phyloP scores from a whole-genome alignment of 2,888 invertebrate genomes.

The Calliphora vomitoria region DNA sequence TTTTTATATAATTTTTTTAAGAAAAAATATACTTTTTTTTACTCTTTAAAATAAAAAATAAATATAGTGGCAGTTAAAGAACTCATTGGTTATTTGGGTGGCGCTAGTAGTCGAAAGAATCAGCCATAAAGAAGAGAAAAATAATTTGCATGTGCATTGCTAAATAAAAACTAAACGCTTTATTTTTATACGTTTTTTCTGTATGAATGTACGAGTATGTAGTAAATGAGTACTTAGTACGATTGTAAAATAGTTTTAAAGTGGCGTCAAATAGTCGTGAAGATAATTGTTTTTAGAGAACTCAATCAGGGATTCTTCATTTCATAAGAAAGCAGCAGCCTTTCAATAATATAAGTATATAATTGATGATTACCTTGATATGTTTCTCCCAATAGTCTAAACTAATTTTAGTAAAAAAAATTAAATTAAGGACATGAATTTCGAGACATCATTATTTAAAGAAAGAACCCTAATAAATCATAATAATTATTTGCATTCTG shows the following conservation, averaged over 20 bases:
- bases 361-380: too few species aligned
- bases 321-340: not conserved
- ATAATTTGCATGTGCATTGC: conserved; percentile 60
- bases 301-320: conserved; percentile 56
- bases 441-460: too few species aligned
- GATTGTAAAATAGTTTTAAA: conserved; percentile 53
- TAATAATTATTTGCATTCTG: too few species aligned
- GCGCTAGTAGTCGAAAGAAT: conserved; percentile 57
- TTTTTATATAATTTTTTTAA: conserved; percentile 27
- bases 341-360: too few species aligned
- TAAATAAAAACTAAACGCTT: conserved; percentile 37
- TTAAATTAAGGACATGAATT: too few species aligned
- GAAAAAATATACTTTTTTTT: conserved; percentile 6
- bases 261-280: conserved; percentile 77
- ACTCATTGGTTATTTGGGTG: conserved; percentile 71
- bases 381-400: too few species aligned
- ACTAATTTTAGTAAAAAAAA: too few species aligned
- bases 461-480: too few species aligned
- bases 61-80: conserved; percentile 68
- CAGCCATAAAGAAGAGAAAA: conserved; percentile 25
- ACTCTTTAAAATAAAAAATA: conserved; percentile 23
- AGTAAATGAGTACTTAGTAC: not conserved
- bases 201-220: not conserved
- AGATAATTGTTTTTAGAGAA: conserved; percentile 77
- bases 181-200: conserved; percentile 37